Evolutionary conservation across 1,140 invertebrate species (phyloP).

Genomic region (Aricia agestis): DNA sequence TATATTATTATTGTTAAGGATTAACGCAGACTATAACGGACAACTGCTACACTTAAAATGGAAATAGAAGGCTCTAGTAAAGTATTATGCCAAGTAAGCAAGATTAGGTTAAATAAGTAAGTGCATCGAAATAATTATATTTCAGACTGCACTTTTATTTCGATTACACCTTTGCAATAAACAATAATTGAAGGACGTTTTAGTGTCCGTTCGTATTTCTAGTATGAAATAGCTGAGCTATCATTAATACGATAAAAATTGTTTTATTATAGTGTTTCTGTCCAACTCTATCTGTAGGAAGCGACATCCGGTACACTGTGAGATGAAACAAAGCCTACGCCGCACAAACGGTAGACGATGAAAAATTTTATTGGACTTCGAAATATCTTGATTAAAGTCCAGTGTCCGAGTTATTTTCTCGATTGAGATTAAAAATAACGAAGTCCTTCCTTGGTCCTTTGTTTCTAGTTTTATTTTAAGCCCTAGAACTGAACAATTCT

Average conservation of each 20-base stretch:
- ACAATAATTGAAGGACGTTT: too few relatives aligned
- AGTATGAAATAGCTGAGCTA: too few relatives aligned
- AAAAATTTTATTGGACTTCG: constrained; percentile 16
- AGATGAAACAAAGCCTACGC: constrained; percentile 10
- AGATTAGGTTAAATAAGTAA: too few relatives aligned
- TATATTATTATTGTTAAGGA: not conserved
- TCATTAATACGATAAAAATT: too few relatives aligned
- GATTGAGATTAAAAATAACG: constrained; percentile 18
- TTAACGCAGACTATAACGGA: not conserved
- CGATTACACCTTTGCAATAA: too few relatives aligned
- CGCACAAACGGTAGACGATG: constrained; percentile 3
- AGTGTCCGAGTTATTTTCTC: constrained; percentile 8
- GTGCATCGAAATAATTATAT: too few relatives aligned
- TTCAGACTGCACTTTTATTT: too few relatives aligned
- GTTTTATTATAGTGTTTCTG: too few relatives aligned
- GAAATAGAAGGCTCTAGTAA: too few relatives aligned
- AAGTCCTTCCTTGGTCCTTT: constrained; percentile 14
- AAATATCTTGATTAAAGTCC: constrained; percentile 15
- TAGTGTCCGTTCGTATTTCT: too few relatives aligned
- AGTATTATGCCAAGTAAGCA: too few relatives aligned
- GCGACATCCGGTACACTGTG: not conserved
- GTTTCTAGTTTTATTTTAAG: not conserved
- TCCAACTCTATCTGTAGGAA: not conserved
- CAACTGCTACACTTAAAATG: not conserved
- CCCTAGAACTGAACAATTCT: constrained; percentile 2